phyloP scores from a whole-genome alignment of 2,113 vertebrate species.

The Antigone vipio region DNA sequence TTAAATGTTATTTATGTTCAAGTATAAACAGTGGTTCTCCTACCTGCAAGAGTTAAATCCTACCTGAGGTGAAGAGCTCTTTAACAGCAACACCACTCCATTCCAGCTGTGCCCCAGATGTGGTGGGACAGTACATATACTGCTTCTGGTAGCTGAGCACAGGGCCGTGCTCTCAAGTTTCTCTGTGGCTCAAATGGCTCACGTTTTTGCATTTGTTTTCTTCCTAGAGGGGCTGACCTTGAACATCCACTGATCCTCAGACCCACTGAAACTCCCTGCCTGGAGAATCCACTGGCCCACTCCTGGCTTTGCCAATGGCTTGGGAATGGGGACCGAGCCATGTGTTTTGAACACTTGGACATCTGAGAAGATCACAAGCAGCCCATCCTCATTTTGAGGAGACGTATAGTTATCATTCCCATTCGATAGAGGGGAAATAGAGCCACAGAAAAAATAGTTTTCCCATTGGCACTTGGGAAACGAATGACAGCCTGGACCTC shows the following conservation, averaged over 20 bases:
- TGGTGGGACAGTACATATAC: not conserved
- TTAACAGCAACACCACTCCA: rapidly evolving
- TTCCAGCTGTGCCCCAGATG: not conserved
- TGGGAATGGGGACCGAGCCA: not conserved
- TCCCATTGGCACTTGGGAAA: not conserved
- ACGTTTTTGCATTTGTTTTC: not conserved
- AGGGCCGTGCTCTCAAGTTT: not conserved
- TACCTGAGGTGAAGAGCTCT: not conserved
- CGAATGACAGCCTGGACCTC: not conserved
- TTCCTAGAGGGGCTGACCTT: not conserved
- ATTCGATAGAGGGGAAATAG: not conserved
- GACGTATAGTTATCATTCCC: not conserved
- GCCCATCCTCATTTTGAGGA: not conserved
- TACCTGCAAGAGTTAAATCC: not conserved
- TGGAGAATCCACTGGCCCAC: not conserved
- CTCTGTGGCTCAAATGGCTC: not conserved
- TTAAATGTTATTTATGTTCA: not conserved
- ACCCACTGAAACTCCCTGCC: not conserved
- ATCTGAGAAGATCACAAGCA: not conserved
- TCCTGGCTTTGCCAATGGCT: not conserved
- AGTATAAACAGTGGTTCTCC: not conserved
- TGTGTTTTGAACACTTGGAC: not conserved
- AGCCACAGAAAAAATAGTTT: not conserved
- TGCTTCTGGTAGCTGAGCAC: not conserved
- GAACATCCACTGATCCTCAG: not conserved